Percentiles rank a stretch among this genome's conserved stretches.
Conservation (phyloP, 2,797 vertebrate species). For the Siniperca scherzeri region DNA sequence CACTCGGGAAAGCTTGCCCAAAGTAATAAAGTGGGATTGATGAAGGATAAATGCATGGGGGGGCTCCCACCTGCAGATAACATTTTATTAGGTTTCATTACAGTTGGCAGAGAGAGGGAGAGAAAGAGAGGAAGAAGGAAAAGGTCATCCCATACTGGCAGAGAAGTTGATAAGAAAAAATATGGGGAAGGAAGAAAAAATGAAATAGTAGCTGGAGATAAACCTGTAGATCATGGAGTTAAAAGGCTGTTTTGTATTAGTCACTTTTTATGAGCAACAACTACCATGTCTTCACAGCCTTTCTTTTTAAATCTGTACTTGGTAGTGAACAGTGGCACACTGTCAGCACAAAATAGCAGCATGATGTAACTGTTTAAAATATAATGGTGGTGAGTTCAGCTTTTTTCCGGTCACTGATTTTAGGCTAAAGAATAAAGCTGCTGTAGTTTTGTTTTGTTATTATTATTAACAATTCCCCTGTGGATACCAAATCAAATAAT, state of each 20-base stretch:
- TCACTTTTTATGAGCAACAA: slow-evolving; percentile 28
- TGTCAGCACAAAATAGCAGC: slow-evolving; percentile 12
- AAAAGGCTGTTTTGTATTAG: slow-evolving; percentile 7
- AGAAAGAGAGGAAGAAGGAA: background rate
- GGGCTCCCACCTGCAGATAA: background rate
- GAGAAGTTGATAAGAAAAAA: background rate
- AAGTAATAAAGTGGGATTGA: slow-evolving; percentile 8
- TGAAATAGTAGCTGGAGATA: background rate
- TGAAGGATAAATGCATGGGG: slow-evolving; percentile 16
- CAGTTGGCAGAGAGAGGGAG: slow-evolving; percentile 1
- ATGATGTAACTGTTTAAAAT: background rate
- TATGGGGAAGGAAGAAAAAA: background rate
- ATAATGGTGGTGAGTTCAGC: background rate
- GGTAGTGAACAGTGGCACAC: background rate
- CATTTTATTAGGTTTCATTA: slow-evolving; percentile 23
- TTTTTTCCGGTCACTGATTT: slow-evolving; percentile 1
- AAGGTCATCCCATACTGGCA: background rate
- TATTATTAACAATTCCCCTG: background rate
- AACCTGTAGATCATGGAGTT: slow-evolving; percentile 7
- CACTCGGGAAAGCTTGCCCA: background rate
- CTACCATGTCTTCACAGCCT: slow-evolving; percentile 5
- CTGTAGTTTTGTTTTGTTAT: background rate
- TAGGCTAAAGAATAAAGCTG: background rate
- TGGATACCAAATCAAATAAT: background rate
- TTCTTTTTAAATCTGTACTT: background rate